Evolutionary conservation across 2,797 vertebrate species (phyloP).

Genomic region (Nyctalus aviator): DNA sequence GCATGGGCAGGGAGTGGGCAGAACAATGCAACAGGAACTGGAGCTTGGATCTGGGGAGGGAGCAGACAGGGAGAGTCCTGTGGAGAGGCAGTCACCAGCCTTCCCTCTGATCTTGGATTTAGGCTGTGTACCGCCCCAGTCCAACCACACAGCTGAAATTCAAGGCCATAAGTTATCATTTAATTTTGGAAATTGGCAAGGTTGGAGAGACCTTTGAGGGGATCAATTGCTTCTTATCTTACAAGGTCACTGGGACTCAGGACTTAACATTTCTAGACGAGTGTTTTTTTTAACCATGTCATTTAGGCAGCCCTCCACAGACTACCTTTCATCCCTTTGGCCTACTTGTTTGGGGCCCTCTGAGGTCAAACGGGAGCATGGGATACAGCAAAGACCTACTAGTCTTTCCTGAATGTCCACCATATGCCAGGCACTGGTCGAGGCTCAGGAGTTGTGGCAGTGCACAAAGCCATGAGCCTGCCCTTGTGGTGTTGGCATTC

Average conservation of each 20-base stretch:
- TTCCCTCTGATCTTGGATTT: background rate
- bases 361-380: background rate
- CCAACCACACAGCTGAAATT: background rate
- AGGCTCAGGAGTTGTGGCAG: background rate
- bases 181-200: conserved; percentile 26
- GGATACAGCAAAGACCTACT: background rate
- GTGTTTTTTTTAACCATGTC: background rate
- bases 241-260: background rate
- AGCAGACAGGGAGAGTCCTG: background rate
- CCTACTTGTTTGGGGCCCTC: background rate
- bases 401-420: background rate
- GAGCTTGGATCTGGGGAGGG: background rate
- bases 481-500: background rate
- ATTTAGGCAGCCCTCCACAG: background rate
- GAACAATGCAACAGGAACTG: background rate
- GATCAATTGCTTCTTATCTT: background rate
- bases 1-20: background rate
- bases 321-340: background rate
- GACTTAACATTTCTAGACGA: background rate
- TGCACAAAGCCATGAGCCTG: background rate
- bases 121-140: background rate
- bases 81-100: background rate
- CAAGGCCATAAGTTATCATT: background rate
- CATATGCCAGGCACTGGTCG: background rate
- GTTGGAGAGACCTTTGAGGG: background rate